A percentile compares a stretch with the other conserved stretches of the same genome.
Conservation (phyloP, 2,113 vertebrate genomes). For the Muscicapa adusta region DNA sequence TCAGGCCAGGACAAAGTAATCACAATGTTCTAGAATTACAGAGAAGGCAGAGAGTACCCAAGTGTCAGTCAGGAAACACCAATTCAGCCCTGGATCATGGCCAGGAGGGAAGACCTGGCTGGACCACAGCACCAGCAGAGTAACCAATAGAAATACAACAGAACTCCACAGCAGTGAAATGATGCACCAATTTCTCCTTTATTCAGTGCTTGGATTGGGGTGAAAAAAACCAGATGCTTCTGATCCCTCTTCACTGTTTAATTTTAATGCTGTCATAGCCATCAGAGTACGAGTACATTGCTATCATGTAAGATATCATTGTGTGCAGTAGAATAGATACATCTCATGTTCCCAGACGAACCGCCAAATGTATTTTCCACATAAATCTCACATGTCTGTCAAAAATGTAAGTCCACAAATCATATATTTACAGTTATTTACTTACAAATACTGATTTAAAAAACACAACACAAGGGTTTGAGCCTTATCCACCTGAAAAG, state of each 20-base stretch:
- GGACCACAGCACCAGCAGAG: background rate
- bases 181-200: fast-evolving
- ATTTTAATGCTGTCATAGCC: background rate
- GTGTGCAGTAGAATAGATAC: background rate
- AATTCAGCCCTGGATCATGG: background rate
- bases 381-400: background rate
- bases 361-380: background rate
- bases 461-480: background rate
- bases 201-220: background rate
- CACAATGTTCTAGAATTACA: fast-evolving
- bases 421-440: background rate
- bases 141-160: background rate
- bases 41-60: background rate
- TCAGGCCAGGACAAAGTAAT: background rate
- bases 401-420: background rate
- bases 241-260: background rate
- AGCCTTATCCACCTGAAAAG: background rate
- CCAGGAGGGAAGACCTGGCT: background rate
- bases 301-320: background rate
- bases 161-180: background rate
- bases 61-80: background rate
- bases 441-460: background rate
- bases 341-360: background rate
- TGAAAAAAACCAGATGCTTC: background rate
- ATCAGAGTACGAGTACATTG: background rate